A percentile compares a stretch with the other conserved stretches of the same genome.
Evolutionary conservation across 2,888 invertebrate genomes (phyloP).

Genomic region (Kuschelorhynchus macadamiae): DNA sequence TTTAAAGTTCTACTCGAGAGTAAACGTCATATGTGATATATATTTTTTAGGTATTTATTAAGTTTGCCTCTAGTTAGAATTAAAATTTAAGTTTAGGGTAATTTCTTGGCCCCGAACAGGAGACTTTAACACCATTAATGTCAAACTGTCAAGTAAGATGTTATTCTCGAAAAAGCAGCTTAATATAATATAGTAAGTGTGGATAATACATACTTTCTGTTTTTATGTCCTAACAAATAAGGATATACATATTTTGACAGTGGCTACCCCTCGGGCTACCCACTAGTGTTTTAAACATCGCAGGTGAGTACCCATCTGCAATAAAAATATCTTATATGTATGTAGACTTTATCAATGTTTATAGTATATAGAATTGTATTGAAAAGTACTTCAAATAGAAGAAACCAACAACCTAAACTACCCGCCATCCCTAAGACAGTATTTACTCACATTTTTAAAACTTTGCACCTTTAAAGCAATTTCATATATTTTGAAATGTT

Average conservation of each 20-base stretch:
- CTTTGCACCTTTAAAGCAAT: no score
- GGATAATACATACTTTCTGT: constrained; percentile 6
- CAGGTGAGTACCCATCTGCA: constrained; percentile 11
- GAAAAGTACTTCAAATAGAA: neutral
- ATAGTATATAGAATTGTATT: neutral
- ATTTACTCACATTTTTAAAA: no score
- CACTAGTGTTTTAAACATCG: constrained; percentile 11
- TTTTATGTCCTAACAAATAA: constrained; percentile 12
- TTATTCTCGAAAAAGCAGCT: neutral
- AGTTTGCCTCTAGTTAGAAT: constrained; percentile 11
- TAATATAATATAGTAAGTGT: neutral
- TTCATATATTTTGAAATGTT: no score
- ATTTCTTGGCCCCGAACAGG: neutral
- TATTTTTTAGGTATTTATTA: constrained; percentile 16
- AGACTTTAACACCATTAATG: neutral
- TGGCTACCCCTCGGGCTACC: constrained; percentile 12
- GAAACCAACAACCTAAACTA: neutral
- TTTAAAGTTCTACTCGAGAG: constrained; percentile 16
- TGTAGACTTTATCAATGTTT: constrained; percentile 6
- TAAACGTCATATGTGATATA: constrained; percentile 27
- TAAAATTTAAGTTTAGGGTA: neutral
- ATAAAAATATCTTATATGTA: constrained; percentile 6
- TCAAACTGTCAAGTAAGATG: constrained; percentile 10
- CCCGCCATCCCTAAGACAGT: no score
- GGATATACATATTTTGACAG: constrained; percentile 4